phyloP scores from a whole-genome alignment of 2,888 invertebrate genomes.

The Oscheius sp. region DNA sequence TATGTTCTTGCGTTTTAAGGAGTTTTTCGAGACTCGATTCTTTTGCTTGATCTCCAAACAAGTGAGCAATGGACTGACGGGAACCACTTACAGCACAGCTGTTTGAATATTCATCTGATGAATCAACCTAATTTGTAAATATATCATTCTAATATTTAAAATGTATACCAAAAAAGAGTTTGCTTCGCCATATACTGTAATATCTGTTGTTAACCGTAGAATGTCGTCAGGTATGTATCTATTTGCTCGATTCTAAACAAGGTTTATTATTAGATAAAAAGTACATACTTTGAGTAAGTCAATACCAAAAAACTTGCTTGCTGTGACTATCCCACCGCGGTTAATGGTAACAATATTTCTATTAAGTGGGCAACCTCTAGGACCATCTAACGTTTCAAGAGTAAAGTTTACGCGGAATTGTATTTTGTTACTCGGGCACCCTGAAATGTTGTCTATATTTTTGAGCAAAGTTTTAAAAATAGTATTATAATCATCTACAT shows the following conservation, averaged over 20 bases:
- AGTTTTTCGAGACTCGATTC: slow-evolving; percentile 2
- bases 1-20: neutral
- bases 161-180: too few relatives aligned
- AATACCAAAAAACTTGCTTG: slow-evolving; percentile 57
- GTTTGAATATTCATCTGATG: neutral
- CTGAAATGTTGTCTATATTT: slow-evolving; percentile 27
- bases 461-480: neutral
- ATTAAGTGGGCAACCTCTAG: slow-evolving; percentile 56
- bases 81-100: neutral
- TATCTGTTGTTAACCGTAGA: slow-evolving; percentile 43
- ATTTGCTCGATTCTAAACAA: slow-evolving; percentile 28
- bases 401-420: slow-evolving; percentile 57
- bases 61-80: neutral
- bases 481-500: neutral
- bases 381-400: slow-evolving; percentile 58
- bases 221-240: slow-evolving; percentile 47
- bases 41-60: neutral
- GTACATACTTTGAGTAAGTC: slow-evolving; percentile 46
- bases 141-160: neutral
- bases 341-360: slow-evolving; percentile 60
- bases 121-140: neutral
- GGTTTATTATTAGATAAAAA: neutral
- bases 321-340: slow-evolving; percentile 60
- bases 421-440: slow-evolving; percentile 15
- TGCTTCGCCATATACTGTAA: slow-evolving; percentile 52